phyloP scores from a whole-genome alignment of 2,888 invertebrate species.

The Platycnemis pennipes region DNA sequence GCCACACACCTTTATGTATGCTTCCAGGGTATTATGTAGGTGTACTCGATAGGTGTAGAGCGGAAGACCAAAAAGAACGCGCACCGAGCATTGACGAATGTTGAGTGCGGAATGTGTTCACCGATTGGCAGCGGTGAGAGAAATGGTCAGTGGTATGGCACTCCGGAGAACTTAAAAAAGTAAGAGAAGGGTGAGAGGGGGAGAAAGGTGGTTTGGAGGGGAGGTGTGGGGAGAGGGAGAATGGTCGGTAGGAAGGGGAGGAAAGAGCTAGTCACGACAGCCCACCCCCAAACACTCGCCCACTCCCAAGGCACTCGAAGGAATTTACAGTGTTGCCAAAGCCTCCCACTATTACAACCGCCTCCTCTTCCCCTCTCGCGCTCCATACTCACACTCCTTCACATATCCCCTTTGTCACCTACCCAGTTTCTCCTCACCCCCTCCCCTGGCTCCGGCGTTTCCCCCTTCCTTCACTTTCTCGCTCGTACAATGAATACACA shows the following conservation, averaged over 20 bases:
- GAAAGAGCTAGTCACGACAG: conserved; percentile 22
- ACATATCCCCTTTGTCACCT: not conserved
- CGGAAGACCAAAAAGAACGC: too few relatives aligned
- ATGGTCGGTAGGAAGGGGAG: not conserved
- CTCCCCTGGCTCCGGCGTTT: too few relatives aligned
- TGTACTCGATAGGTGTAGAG: too few relatives aligned
- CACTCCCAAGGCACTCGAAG: conserved; percentile 36
- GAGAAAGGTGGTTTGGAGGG: not conserved
- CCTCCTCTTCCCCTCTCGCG: not conserved
- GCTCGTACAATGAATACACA: not conserved
- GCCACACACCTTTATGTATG: too few relatives aligned
- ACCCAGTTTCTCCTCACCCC: too few relatives aligned
- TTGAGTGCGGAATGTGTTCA: too few relatives aligned
- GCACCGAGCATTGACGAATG: too few relatives aligned
- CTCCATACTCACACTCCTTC: not conserved
- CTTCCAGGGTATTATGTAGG: too few relatives aligned
- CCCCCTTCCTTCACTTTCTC: not conserved
- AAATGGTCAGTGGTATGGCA: not conserved
- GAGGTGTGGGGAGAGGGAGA: not conserved
- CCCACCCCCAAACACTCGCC: conserved; percentile 19
- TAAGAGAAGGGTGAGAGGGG: not conserved
- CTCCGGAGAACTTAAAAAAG: too few relatives aligned
- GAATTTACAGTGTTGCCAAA: conserved; percentile 39
- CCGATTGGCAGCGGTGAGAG: too few relatives aligned
- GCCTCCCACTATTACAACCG: not conserved